These are phyloP conservation scores for Oreochromis niloticus DNA, from an alignment of 2,113 vertebrate species.

Conservation along the genomic window DNA sequence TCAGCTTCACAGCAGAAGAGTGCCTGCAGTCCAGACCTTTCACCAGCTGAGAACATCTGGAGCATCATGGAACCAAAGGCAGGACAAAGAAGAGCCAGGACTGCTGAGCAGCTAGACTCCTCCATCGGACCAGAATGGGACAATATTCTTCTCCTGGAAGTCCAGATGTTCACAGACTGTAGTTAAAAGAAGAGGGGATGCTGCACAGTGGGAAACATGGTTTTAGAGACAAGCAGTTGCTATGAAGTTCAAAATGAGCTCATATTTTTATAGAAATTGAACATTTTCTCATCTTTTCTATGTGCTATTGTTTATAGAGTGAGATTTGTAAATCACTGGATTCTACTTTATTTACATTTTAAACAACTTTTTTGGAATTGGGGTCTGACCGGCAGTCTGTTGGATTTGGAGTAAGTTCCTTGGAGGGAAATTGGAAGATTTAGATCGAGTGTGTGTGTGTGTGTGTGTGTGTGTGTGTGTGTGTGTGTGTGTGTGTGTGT, in stretches of 20 bases:
- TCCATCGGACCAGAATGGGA: neutral
- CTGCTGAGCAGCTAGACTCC: neutral
- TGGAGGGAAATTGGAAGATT: neutral
- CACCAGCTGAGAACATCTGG: neutral
- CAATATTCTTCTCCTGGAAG: neutral
- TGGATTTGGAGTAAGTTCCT: neutral
- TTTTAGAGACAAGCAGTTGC: neutral
- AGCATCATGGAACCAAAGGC: accelerated
- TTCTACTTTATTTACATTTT: neutral
- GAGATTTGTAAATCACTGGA: neutral
- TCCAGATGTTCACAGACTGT: neutral
- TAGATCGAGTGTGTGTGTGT: neutral
- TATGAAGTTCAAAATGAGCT: neutral
- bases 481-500: neutral
- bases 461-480: accelerated
- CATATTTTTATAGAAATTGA: neutral
- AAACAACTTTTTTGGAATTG: neutral
- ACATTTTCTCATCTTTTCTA: neutral
- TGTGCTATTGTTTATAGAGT: neutral
- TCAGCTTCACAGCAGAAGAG: accelerated
- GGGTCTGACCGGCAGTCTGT: neutral
- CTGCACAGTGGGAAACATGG: neutral
- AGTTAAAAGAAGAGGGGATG: neutral
- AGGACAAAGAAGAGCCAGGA: neutral
- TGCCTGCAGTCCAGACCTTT: neutral